phyloP scores from a whole-genome alignment of 2,797 vertebrate species.

The Anguilla obscura region DNA sequence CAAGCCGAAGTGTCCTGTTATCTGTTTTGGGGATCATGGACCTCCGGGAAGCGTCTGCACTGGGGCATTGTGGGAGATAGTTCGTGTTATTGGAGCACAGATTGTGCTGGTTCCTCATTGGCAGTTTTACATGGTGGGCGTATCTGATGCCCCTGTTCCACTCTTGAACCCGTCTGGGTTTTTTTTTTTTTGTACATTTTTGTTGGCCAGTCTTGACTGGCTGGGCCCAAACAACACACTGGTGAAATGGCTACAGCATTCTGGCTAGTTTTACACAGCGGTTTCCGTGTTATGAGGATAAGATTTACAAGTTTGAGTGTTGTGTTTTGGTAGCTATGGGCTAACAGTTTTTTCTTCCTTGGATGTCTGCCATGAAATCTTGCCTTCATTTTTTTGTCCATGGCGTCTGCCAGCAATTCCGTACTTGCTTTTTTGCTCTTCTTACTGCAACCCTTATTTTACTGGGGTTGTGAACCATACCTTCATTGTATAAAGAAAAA shows the following conservation, averaged over 20 bases:
- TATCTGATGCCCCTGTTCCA: not conserved
- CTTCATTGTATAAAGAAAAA: not conserved
- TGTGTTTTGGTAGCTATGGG: not conserved
- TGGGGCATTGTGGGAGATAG: not conserved
- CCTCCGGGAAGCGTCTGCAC: slow-evolving; percentile 23
- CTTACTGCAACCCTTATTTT: not conserved
- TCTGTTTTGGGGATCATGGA: slow-evolving; percentile 31
- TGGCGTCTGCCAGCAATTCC: not conserved
- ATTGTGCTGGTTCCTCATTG: slow-evolving; percentile 21
- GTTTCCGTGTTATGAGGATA: not conserved
- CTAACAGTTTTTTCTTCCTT: not conserved
- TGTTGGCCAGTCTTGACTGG: not conserved
- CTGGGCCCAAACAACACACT: not conserved
- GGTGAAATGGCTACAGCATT: not conserved
- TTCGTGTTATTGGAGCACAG: not conserved
- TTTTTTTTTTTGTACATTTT: not conserved
- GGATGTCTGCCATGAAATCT: not conserved
- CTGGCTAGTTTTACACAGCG: not conserved
- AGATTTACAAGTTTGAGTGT: not conserved
- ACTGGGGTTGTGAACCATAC: not conserved
- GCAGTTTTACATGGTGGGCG: not conserved
- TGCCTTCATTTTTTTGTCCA: not conserved
- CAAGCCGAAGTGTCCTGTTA: slow-evolving; percentile 18
- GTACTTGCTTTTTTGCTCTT: not conserved
- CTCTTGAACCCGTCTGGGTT: not conserved